A percentile compares a stretch with the other conserved stretches of the same genome.
Conservation (phyloP, 1,140 invertebrate genomes). For the Phortica variegata region DNA sequence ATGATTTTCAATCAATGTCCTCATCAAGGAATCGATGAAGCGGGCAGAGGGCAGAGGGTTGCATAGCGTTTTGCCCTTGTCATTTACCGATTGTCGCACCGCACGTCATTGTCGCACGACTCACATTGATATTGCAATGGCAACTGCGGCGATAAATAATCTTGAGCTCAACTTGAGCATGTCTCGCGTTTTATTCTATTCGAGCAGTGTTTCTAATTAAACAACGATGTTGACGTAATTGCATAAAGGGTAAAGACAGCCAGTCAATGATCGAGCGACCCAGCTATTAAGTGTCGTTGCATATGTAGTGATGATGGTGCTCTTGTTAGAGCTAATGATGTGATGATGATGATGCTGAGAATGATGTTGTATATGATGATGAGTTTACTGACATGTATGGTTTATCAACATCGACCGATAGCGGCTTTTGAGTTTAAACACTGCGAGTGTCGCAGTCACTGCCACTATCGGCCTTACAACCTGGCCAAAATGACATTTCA, state of each 20-base stretch:
- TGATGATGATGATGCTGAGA: slow-evolving; percentile 2
- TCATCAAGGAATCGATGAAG: no score
- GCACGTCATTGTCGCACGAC: slow-evolving; percentile 52
- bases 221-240: slow-evolving; percentile 49
- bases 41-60: no score
- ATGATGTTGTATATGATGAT: no score
- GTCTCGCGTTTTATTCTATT: not conserved
- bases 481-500: slow-evolving; percentile 56
- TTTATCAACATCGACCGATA: slow-evolving; percentile 32
- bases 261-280: no score
- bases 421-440: slow-evolving; percentile 32
- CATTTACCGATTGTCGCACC: slow-evolving; percentile 29
- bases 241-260: slow-evolving; percentile 44
- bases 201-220: slow-evolving; percentile 40
- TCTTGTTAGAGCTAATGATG: no score
- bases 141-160: slow-evolving; percentile 47
- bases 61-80: slow-evolving; percentile 18
- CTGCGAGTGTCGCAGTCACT: slow-evolving; percentile 15
- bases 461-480: slow-evolving; percentile 46
- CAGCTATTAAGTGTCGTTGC: no score
- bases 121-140: slow-evolving; percentile 19
- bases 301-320: no score
- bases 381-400: slow-evolving; percentile 22
- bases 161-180: slow-evolving; percentile 28
- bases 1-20: no score